A percentile compares a stretch with the other conserved stretches of the same genome.
Evolutionary conservation across 2,113 vertebrate species (phyloP).

Genomic region (Falco punctatus): DNA sequence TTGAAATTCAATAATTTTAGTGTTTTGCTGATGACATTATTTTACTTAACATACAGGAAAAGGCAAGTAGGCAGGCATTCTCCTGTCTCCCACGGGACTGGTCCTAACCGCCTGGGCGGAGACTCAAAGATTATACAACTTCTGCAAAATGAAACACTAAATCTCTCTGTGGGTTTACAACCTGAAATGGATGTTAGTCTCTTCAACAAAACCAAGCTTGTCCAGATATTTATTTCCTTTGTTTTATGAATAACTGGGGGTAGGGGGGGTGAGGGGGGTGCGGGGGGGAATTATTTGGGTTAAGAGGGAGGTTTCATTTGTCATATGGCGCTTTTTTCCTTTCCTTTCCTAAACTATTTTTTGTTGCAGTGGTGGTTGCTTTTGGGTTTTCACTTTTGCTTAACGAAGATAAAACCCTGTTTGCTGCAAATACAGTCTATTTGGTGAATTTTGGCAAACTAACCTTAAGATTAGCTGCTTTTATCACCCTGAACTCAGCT

Average conservation of each 20-base stretch:
- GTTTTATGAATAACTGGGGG: not conserved
- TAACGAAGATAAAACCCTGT: not conserved
- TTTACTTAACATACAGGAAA: not conserved
- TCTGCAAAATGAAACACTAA: not conserved
- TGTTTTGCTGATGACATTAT: not conserved
- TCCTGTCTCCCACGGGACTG: not conserved
- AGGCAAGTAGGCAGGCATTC: not conserved
- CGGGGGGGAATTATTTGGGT: not conserved
- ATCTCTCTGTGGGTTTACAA: not conserved
- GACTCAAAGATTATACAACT: not conserved
- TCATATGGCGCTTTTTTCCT: not conserved
- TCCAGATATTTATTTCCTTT: not conserved
- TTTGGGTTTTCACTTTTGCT: not conserved
- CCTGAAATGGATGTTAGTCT: not conserved
- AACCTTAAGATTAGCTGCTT: not conserved
- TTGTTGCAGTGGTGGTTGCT: not conserved
- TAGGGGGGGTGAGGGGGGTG: no score
- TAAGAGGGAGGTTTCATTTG: not conserved
- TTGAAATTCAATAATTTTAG: not conserved
- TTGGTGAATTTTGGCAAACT: not conserved
- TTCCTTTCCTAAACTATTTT: not conserved
- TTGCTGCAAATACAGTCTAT: not conserved
- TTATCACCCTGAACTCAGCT: not conserved
- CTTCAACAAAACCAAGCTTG: not conserved
- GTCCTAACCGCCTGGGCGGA: not conserved